Evolutionary conservation across 2,113 vertebrate species (phyloP).

Genomic region (Gambusia holbrooki): DNA sequence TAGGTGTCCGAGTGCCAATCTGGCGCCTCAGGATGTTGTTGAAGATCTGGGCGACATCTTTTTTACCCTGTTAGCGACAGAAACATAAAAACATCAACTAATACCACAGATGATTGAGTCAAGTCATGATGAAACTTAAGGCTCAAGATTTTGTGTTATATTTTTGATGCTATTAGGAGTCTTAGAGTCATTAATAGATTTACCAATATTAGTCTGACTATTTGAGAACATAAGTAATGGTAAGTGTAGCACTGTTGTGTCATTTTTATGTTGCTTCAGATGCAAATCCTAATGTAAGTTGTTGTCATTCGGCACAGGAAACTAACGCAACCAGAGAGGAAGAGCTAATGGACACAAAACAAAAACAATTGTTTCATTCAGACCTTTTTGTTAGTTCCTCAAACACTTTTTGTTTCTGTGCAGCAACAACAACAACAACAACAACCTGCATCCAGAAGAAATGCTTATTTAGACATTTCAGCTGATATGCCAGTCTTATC

Average conservation of each 20-base stretch:
- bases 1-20: conserved; percentile 95
- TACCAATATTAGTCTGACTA: not conserved
- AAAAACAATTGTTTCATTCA: not conserved
- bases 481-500: not conserved
- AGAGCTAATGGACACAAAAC: not conserved
- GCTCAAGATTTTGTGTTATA: not conserved
- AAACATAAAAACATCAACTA: not conserved
- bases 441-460: not conserved
- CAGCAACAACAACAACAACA: not conserved
- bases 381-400: not conserved
- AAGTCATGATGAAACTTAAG: not conserved
- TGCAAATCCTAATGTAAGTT: not conserved
- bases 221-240: not conserved
- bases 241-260: not conserved
- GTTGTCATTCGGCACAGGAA: not conserved
- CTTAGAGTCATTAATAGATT: no score
- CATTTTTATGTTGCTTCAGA: not conserved
- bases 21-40: conserved; percentile 97
- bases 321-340: not conserved
- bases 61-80: conserved; percentile 87
- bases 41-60: conserved; percentile 98
- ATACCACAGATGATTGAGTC: not conserved
- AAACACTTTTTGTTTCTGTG: not conserved
- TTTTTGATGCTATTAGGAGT: not conserved
- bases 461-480: not conserved